phyloP scores from a whole-genome alignment of 37 sponge, comb jelly and placozoan species.

The Theonella swinhoei region DNA sequence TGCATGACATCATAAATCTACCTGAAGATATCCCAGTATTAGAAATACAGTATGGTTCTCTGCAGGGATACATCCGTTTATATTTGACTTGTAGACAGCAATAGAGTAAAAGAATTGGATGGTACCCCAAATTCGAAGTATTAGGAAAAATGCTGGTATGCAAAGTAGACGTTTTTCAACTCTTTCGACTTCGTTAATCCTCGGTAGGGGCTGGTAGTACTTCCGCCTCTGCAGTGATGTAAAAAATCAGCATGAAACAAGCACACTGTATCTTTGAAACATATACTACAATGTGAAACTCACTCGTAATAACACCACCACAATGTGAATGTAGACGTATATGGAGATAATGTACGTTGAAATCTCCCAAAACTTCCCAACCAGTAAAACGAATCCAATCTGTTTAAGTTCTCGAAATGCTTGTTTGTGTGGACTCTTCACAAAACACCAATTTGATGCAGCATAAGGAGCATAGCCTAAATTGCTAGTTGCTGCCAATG shows the following conservation, averaged over 20 bases:
- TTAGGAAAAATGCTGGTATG: constrained; percentile 66
- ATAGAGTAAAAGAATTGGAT: constrained; percentile 64
- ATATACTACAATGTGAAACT: too few species aligned
- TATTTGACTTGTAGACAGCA: background rate
- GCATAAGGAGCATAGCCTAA: constrained; percentile 53
- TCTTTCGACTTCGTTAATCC: too few species aligned
- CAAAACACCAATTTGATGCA: constrained; percentile 55
- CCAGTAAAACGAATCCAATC: constrained; percentile 19
- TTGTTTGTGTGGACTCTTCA: background rate
- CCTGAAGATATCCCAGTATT: constrained; percentile 21
- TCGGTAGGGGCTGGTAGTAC: too few species aligned
- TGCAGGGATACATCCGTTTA: background rate
- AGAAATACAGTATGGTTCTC: background rate
- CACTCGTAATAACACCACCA: background rate
- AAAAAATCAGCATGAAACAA: too few species aligned
- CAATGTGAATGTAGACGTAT: constrained; percentile 11
- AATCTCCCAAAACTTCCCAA: constrained; percentile 72
- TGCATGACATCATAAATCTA: too few species aligned
- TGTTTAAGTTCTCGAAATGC: background rate
- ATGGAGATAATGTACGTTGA: constrained; percentile 31
- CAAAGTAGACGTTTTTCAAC: constrained; percentile 18
- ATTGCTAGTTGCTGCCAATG: background rate
- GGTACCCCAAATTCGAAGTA: constrained; percentile 78
- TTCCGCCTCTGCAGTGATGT: too few species aligned
- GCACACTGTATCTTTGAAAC: too few species aligned